Evolutionary conservation across 2,888 invertebrate species (phyloP), one percentile per base, ranked within the genome.

Genomic region (Desoria tigrina): DNA sequence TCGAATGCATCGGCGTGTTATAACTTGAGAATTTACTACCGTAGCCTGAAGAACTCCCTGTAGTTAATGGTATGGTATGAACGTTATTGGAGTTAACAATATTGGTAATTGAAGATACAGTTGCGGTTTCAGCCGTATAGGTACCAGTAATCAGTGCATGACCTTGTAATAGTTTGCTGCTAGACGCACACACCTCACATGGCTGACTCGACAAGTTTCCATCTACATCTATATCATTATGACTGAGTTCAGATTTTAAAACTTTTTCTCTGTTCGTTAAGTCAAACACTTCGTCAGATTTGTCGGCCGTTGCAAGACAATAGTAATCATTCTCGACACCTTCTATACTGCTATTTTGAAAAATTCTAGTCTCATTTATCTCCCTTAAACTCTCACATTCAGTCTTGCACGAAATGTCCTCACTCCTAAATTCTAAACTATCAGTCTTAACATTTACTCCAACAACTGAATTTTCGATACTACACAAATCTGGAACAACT

Each of bases 1-100:
- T 81, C 7, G 86, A 85, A 76, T 83, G 82, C 56, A 82, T 74
- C 4, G 85, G 84, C 2, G 82, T 83, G n/a, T 81, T 80, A 72
- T 80, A 80, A 59, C 79, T 78, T 57, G 77, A 76, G 28, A 66
- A 65, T 62, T 69, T 72, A 65, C 64, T 71, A 37, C 49, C 64
- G 24, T 59, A 59, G 9, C 68, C 68, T 39, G 65, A 53, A 60
- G 42, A 23, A 37, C 27, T 49, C 59, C 21, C 63, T 60, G 14
- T 61, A 60, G 61, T 57, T 58, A 56, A 53, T 45, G 51, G 61
- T 32, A 49, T 54, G 61, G n/a, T 18, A 28, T 27, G 32, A 51
- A 51, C 24, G 21, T 24, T 21, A 49, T 49, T 49, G 7, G 11
- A n/a, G 49, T 21, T 57, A 7, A 14, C 26, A 37, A 7, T 7